Percentiles rank a stretch among this genome's conserved stretches.
Conservation (phyloP, 1,140 invertebrate genomes). For the Zaprionus ornatus region DNA sequence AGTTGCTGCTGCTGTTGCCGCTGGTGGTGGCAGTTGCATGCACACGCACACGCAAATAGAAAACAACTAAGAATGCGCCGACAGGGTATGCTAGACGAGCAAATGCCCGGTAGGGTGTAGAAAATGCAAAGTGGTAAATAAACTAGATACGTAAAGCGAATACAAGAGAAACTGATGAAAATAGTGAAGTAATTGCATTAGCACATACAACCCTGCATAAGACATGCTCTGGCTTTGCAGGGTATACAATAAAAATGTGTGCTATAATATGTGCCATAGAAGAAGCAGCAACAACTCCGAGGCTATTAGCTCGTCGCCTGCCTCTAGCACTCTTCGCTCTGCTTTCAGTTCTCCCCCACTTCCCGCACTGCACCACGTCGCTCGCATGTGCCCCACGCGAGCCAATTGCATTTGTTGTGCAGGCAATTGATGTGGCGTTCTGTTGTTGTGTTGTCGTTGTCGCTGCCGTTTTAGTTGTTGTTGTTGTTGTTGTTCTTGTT, state of each 20-base stretch:
- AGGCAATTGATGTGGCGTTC: slow-evolving; percentile 43
- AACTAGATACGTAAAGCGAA: neutral
- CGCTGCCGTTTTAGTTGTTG: slow-evolving; percentile 14
- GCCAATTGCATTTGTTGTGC: slow-evolving; percentile 45
- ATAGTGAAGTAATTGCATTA: neutral
- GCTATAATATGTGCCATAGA: slow-evolving; percentile 40
- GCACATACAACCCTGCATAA: slow-evolving; percentile 1
- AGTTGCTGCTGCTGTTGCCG: slow-evolving; percentile 3
- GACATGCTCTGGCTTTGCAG: neutral
- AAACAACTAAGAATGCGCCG: slow-evolving; percentile 14
- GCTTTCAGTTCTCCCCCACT: neutral
- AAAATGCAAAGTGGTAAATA: neutral
- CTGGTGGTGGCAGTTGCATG: slow-evolving; percentile 33
- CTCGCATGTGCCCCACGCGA: slow-evolving; percentile 39
- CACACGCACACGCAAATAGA: slow-evolving; percentile 49
- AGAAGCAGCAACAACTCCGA: slow-evolving; percentile 17
- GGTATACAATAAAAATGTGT: slow-evolving; percentile 28
- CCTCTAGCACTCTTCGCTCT: neutral
- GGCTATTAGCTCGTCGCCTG: slow-evolving; percentile 4
- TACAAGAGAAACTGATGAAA: neutral
- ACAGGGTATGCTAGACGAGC: neutral
- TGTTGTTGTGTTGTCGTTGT: slow-evolving; percentile 25
- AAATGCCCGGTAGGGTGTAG: neutral
- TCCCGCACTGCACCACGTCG: neutral
- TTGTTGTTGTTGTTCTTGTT: slow-evolving; percentile 19